Evolutionary conservation across 1,140 invertebrate species (phyloP).

Genomic region (Anadara kagoshimensis): DNA sequence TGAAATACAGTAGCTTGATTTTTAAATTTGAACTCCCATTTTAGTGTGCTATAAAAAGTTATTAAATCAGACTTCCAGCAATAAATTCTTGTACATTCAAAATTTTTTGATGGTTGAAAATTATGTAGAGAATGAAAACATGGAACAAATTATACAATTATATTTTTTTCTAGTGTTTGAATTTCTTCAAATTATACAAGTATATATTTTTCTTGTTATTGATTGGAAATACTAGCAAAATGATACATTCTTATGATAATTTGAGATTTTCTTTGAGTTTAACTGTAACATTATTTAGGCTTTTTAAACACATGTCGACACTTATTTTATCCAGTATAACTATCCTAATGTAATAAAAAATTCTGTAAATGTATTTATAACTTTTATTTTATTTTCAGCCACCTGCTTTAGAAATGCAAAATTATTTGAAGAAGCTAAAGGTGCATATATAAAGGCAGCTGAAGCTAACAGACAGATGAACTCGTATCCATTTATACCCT

Average conservation of each 20-base stretch:
- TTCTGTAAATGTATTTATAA: slow-evolving; percentile 10
- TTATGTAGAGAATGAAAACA: no score
- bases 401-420: slow-evolving; percentile 92
- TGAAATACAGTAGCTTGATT: no score
- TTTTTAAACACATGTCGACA: neutral
- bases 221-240: neutral
- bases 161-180: no score
- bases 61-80: no score
- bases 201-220: no score
- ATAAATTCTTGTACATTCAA: no score
- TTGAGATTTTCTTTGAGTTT: slow-evolving; percentile 26
- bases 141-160: no score
- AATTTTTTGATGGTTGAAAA: no score
- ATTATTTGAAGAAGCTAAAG: slow-evolving; percentile 86
- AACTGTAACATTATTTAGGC: neutral
- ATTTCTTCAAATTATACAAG: no score
- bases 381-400: slow-evolving; percentile 78
- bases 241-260: neutral
- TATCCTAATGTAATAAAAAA: slow-evolving; percentile 40
- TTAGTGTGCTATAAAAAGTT: no score
- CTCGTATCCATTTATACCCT: slow-evolving; percentile 82
- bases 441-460: slow-evolving; percentile 89
- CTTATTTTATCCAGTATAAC: neutral
- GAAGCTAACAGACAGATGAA: slow-evolving; percentile 90
- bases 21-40: no score